Evolutionary conservation across 2,888 invertebrate genomes (phyloP), one percentile per base, ranked within the genome.

Genomic region (Athalia circularis): DNA sequence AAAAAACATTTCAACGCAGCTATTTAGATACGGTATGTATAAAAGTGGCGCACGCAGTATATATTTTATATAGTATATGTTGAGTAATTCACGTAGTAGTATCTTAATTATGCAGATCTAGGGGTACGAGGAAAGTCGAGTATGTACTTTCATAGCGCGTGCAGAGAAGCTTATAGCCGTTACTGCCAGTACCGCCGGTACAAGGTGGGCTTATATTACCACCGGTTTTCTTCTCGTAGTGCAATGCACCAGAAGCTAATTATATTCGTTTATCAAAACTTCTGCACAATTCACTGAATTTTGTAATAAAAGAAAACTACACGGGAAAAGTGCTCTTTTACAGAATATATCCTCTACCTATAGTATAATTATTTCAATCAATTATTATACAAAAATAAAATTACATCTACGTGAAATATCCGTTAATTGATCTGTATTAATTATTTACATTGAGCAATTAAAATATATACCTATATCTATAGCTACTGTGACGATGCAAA

Each of bases 61-160:
- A 29, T 29, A 29, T 29, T 29, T 29, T 8, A 9, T n/a, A 8
- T 47, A 47, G 72, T 59, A 47, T 59, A 13, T 29, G 54, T 72
- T 47, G 47, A 72, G 72, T 72, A 52, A 72, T 72, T 72, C 72
- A 59, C 57, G 47, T 45, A 72, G 29, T 29, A 29, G 72, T 72
- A 57, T 59, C 72, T 72, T 72, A 72, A 72, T 72, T 72, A 72
- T 72, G 59, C 72, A 72, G 72, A 72, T 72, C 57, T 47, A 47
- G 72, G 47, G 52, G 59, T 59, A 72, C 72, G 45, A 59, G 13
- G 47, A 13, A 7, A 65, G 65, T 65, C 47, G 59, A 59, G 72
- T 59, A 29, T 29, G 29, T 29, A 52, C 72, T 57, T 72, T 72
- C 45, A 72, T 72, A 59, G 43, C n/a, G n/a, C n/a, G 64, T 43